Percentiles rank a stretch among this genome's conserved stretches.
Evolutionary conservation across 2,797 vertebrate species (phyloP).

Genomic region (Decapterus maruadsi): DNA sequence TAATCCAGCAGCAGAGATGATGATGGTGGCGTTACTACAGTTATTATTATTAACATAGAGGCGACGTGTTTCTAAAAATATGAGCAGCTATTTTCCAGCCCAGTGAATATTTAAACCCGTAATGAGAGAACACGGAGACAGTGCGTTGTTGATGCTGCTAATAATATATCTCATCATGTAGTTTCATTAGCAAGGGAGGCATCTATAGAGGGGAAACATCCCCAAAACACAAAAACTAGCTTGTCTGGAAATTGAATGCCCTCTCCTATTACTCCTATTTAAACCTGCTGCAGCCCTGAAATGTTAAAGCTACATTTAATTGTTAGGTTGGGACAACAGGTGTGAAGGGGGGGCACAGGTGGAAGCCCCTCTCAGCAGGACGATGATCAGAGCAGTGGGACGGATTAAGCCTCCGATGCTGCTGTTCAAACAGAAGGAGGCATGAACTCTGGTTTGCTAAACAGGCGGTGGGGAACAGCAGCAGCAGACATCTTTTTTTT

Average conservation of each 20-base stretch:
- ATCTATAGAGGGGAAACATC: not conserved
- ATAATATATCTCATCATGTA: not conserved
- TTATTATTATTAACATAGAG: not conserved
- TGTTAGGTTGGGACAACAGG: not conserved
- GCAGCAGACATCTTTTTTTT: conserved; percentile 28
- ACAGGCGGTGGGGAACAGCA: conserved; percentile 23
- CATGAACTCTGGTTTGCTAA: conserved; percentile 44
- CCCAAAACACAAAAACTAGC: not conserved
- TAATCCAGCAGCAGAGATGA: not conserved
- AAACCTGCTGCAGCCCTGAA: not conserved
- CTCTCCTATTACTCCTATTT: not conserved
- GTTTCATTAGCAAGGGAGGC: not conserved
- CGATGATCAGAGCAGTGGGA: conserved; percentile 14
- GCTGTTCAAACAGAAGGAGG: conserved; percentile 48
- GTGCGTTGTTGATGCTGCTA: not conserved
- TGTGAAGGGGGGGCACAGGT: conserved; percentile 12
- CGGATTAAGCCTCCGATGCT: conserved; percentile 28
- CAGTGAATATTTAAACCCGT: not conserved
- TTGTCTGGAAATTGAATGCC: not conserved
- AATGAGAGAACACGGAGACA: not conserved
- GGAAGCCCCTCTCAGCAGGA: conserved; percentile 18
- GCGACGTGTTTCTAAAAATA: not conserved
- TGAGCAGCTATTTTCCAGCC: conserved; percentile 4
- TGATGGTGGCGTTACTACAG: not conserved
- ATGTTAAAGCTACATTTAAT: not conserved